Percentiles rank a stretch among this genome's conserved stretches.
phyloP scores from a whole-genome alignment of 2,888 invertebrate genomes.

The Homarus gammarus region DNA sequence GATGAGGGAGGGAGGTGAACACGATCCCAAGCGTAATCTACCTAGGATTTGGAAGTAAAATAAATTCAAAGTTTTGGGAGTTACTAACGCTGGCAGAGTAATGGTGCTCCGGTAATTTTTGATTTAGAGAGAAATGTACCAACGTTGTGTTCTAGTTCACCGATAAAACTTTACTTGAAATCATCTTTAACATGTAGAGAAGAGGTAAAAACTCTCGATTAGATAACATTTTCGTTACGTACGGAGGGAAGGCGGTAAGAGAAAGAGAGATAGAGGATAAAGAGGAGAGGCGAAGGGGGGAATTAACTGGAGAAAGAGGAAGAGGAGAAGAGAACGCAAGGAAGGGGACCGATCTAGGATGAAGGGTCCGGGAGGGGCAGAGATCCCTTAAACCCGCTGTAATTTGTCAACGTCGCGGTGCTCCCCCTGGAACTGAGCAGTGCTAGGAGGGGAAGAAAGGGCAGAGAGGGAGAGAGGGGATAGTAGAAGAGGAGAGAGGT shows the following conservation, averaged over 20 bases:
- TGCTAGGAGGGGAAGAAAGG: conserved; percentile 5
- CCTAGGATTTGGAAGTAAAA: not conserved
- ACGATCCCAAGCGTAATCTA: not conserved
- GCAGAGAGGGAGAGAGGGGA: not conserved
- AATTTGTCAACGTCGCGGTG: conserved; percentile 64
- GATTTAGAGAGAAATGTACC: too few species aligned
- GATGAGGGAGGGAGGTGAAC: not conserved
- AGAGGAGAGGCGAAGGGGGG: conserved; percentile 29
- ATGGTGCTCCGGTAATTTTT: too few species aligned
- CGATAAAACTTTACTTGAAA: too few species aligned
- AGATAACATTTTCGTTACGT: too few species aligned
- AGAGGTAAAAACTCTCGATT: too few species aligned
- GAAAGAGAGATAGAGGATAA: conserved; percentile 46
- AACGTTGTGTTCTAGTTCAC: too few species aligned
- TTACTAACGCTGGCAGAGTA: too few species aligned
- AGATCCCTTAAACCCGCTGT: conserved; percentile 61
- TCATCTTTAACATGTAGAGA: too few species aligned
- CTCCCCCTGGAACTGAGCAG: conserved; percentile 51
- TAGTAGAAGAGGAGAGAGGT: not conserved
- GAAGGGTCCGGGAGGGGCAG: conserved; percentile 56
- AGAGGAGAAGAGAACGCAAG: conserved; percentile 32
- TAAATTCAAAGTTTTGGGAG: not conserved
- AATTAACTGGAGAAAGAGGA: conserved; percentile 9
- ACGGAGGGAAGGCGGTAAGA: too few species aligned
- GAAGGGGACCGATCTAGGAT: conserved; percentile 34